Evolutionary conservation across 2,888 invertebrate species (phyloP).

Genomic region (Aphelenchoides bicaudatus): DNA sequence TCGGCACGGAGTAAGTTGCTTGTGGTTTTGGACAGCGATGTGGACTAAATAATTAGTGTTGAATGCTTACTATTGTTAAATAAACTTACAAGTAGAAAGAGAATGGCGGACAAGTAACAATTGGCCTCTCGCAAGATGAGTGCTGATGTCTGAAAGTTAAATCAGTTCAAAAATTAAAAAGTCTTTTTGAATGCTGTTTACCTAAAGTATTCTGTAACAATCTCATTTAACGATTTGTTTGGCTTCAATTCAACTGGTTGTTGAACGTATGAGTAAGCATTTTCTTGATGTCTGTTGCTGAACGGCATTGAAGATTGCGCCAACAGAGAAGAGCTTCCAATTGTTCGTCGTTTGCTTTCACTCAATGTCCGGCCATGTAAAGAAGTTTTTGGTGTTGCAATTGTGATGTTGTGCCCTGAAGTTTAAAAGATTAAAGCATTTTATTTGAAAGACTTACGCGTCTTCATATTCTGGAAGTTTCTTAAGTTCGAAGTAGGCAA

Average conservation of each 20-base stretch:
- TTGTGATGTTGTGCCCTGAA: neutral
- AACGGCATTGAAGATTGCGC: slow-evolving; percentile 23
- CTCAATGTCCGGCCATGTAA: neutral
- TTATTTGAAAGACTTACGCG: neutral
- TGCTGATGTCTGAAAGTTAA: slow-evolving; percentile 76
- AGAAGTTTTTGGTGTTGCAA: neutral
- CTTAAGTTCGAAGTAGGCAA: neutral
- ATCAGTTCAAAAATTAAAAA: slow-evolving; percentile 1
- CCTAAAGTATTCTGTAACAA: slow-evolving; percentile 87
- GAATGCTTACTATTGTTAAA: neutral
- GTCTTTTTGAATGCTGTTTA: slow-evolving; percentile 2
- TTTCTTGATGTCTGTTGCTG: slow-evolving; percentile 9
- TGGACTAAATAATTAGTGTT: slow-evolving; percentile 68
- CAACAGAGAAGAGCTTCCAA: slow-evolving; percentile 14
- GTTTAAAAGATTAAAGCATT: neutral
- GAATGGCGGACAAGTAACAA: slow-evolving; percentile 93
- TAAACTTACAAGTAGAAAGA: slow-evolving; percentile 77
- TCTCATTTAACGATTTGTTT: slow-evolving; percentile 73
- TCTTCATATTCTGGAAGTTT: neutral
- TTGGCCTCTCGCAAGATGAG: slow-evolving; percentile 93
- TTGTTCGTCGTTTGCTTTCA: slow-evolving; percentile 10
- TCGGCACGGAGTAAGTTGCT: slow-evolving; percentile 22
- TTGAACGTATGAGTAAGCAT: slow-evolving; percentile 12
- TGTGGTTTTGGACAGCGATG: slow-evolving; percentile 80
- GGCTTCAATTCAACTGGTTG: slow-evolving; percentile 27